phyloP scores from a whole-genome alignment of 2,888 invertebrate species.

The Argyresthia albistria region DNA sequence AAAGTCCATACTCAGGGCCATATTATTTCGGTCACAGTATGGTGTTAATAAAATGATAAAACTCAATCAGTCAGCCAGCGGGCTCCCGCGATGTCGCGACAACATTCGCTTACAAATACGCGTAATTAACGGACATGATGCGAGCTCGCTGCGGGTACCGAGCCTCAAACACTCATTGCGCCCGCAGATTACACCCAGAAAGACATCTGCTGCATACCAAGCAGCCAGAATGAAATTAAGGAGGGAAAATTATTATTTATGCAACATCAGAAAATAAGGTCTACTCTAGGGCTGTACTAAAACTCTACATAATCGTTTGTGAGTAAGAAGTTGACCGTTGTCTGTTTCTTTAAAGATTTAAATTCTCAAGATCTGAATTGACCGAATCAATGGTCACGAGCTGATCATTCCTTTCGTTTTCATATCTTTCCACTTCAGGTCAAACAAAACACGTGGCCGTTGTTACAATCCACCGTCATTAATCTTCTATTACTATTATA shows the following conservation, averaged over 20 bases:
- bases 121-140: conserved; percentile 15
- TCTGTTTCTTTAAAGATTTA: no score
- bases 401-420: no score
- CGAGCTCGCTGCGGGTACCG: conserved; percentile 2
- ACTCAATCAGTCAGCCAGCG: neutral
- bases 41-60: conserved; percentile 4
- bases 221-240: conserved; percentile 7
- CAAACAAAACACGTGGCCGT: no score
- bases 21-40: neutral
- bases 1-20: neutral
- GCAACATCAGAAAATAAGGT: neutral
- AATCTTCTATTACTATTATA: neutral
- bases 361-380: no score
- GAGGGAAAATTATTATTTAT: conserved; percentile 2
- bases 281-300: no score
- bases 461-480: no score
- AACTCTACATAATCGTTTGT: no score
- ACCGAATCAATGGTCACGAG: no score
- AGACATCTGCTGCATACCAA: conserved; percentile 9
- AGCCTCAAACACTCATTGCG: conserved; percentile 1
- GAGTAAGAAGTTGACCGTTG: no score
- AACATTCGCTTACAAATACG: conserved; percentile 10
- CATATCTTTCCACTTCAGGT: no score
- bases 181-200: conserved; percentile 8
- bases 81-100: conserved; percentile 5